Base-by-base conservation (phyloP, 2,888 invertebrate species). In the Helicoverpa assulta region DNA sequence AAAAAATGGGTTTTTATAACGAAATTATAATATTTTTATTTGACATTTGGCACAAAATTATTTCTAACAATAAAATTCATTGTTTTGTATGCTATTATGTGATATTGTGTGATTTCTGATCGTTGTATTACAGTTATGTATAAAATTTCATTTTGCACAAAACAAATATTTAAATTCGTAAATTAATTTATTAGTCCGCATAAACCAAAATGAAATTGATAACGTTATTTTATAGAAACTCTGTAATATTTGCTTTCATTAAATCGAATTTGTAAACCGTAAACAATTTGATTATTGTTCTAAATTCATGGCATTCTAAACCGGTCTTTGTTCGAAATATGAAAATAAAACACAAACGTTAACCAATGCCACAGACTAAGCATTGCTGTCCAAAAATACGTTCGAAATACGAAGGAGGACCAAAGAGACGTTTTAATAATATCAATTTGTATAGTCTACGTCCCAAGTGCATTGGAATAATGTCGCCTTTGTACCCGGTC, bases 401-500 rank as follows among this genome's bases (percentile, higher is more conserved):
- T 63, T 62, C 57, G 40, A 47, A 70, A 68, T 70, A 62, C 37
- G n/a, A 54, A 21, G 29, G n/a, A 54, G 14, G 43, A 16, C 21
- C 55, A 59, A 74, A 79, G 66, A 78, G 61, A 72, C 63, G 47
- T 81, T 71, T 78, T 80, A 73, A 84, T 82, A 80, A 76, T 68
- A 82, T 68, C 63, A 71, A 73, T 84, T 81, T 84, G 81, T 73
- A 51, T 60, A 65, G 58, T 57, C 62, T 66, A 21, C 43, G 52
- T 52, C 62, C 69, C 73, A 29, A 79, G 83, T 68, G 81, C 76
- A 64, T 66, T 29, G 68, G 78, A 76, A 67, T 72, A 78, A 71
- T 60, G 57, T 10, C 10, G 75, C 81, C 86, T 85, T 86, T 88
- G 86, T 88, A 66, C 65, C 73, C 72, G 40, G 76, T 80, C 80